Percentiles rank a stretch among this genome's conserved stretches.
phyloP scores from a whole-genome alignment of 2,888 invertebrate species.

The Limenitis camilla region DNA sequence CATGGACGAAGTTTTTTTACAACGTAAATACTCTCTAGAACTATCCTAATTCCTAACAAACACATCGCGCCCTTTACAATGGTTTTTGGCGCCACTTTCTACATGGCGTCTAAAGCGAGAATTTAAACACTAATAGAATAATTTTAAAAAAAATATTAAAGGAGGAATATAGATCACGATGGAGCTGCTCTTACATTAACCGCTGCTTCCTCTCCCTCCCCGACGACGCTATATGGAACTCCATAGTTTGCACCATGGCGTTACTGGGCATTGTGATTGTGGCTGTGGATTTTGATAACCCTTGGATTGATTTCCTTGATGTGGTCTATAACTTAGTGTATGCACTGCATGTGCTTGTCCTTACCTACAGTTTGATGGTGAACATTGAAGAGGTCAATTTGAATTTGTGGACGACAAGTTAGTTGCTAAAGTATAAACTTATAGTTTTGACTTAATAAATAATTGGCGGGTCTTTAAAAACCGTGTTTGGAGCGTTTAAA shows the following conservation, averaged over 20 bases:
- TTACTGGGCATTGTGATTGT: slow-evolving; percentile 34
- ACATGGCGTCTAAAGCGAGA: too few species aligned
- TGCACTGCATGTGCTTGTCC: slow-evolving; percentile 35
- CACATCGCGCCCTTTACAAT: too few species aligned
- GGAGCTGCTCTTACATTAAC: slow-evolving; percentile 29
- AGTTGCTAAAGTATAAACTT: neutral
- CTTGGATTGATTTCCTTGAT: slow-evolving; percentile 27
- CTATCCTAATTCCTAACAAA: too few species aligned
- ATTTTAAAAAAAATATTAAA: slow-evolving; percentile 25
- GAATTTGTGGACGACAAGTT: slow-evolving; percentile 3
- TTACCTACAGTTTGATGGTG: slow-evolving; percentile 29
- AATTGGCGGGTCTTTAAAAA: too few species aligned
- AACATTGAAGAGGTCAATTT: slow-evolving; percentile 2
- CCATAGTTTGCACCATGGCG: slow-evolving; percentile 36
- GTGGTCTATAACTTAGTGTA: slow-evolving; percentile 40
- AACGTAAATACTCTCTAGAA: too few species aligned
- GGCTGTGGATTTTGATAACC: slow-evolving; percentile 20
- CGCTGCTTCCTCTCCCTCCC: slow-evolving; percentile 35
- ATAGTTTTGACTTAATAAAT: neutral
- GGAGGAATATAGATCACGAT: slow-evolving; percentile 42
- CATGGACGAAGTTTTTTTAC: too few species aligned
- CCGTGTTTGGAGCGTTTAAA: too few species aligned
- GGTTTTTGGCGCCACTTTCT: too few species aligned
- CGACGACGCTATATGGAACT: slow-evolving; percentile 45
- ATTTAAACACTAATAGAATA: too few species aligned